phyloP scores from a whole-genome alignment of 37 sponge, comb jelly and placozoan genomes.

The Hexactinellida sp. region DNA sequence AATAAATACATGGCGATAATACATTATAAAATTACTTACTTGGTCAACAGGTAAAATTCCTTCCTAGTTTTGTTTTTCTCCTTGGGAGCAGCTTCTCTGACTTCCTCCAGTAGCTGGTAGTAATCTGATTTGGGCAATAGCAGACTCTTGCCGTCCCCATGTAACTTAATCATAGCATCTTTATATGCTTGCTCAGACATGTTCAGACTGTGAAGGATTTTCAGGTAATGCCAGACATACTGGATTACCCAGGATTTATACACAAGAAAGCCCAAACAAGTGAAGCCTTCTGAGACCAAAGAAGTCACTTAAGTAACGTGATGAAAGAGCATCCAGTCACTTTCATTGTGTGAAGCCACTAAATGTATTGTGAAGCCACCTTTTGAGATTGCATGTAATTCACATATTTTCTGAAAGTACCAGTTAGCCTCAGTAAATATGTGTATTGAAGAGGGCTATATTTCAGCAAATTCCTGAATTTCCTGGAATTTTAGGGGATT shows the following conservation, averaged over 20 bases:
- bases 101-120: constrained; percentile 8
- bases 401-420: too few relatives aligned
- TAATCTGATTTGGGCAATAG: constrained; percentile 12
- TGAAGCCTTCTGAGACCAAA: not conserved
- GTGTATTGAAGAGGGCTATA: not conserved
- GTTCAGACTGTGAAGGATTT: not conserved
- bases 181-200: constrained; percentile 14
- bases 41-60: constrained; percentile 18
- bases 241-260: constrained; percentile 17
- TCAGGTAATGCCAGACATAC: constrained; percentile 13
- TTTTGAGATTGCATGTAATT: too few relatives aligned
- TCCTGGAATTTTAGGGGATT: constrained; percentile 9
- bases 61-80: constrained; percentile 18
- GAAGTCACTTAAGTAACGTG: too few relatives aligned
- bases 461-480: not conserved
- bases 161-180: constrained; percentile 10
- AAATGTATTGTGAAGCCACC: too few relatives aligned
- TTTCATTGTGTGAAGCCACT: not conserved
- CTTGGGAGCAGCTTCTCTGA: constrained; percentile 9
- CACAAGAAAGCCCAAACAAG: constrained; percentile 8
- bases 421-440: too few relatives aligned
- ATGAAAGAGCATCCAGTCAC: too few relatives aligned
- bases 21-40: not conserved
- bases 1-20: not conserved
- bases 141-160: constrained; percentile 13